Conservation (phyloP, 2,888 invertebrate genomes). For the Lysandra bellargus region DNA sequence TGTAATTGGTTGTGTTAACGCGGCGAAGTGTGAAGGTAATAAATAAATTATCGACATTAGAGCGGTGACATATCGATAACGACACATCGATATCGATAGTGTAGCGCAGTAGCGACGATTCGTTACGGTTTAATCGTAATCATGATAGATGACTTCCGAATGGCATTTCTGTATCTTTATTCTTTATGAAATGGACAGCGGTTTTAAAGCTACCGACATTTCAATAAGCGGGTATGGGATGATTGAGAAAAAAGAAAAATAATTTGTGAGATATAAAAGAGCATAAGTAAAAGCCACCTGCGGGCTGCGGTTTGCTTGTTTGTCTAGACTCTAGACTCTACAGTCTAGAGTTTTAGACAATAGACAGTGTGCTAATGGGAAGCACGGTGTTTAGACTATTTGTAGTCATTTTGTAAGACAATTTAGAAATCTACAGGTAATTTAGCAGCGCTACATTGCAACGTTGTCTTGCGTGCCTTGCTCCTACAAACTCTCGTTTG, state of each 20-base stretch:
- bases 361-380: no score
- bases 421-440: no score
- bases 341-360: no score
- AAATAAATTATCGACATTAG: constrained; percentile 32
- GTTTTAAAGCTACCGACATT: neutral
- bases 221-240: neutral
- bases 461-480: no score
- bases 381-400: no score
- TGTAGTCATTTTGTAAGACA: no score
- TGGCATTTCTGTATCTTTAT: neutral
- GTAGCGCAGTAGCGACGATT: constrained; percentile 18
- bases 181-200: constrained; percentile 4
- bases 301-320: neutral
- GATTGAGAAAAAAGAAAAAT: neutral
- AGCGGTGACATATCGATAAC: constrained; percentile 2
- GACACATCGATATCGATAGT: constrained; percentile 11
- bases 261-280: neutral
- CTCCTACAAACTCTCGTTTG: no score
- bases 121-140: constrained; percentile 19
- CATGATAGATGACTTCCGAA: constrained; percentile 18
- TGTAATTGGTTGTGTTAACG: constrained; percentile 64
- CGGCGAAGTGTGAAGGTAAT: constrained; percentile 46
- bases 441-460: no score
- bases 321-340: neutral
- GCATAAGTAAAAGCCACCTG: neutral